Evolutionary conservation across 2,113 vertebrate species (phyloP).

Genomic region (Ornithorhynchus anatinus): DNA sequence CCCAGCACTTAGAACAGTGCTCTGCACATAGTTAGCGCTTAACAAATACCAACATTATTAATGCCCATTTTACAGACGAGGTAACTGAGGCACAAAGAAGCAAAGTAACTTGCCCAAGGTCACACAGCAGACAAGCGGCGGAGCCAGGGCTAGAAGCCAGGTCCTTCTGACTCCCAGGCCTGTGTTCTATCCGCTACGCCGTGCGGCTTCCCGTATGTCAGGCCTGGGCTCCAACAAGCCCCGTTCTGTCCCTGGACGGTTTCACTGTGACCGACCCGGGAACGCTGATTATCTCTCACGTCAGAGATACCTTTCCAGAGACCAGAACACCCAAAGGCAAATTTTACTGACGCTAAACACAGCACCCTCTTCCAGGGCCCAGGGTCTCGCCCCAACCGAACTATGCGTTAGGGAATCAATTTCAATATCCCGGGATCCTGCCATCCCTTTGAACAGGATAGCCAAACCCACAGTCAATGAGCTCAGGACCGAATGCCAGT

Average conservation of each 20-base stretch:
- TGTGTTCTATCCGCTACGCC: too few relatives aligned
- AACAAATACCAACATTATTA: too few relatives aligned
- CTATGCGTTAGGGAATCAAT: background rate
- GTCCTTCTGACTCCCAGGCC: too few relatives aligned
- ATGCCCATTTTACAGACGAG: too few relatives aligned
- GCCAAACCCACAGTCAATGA: constrained; percentile 26
- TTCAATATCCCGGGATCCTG: background rate
- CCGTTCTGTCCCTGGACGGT: background rate
- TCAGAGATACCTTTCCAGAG: background rate
- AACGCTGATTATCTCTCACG: background rate
- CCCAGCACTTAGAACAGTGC: too few relatives aligned
- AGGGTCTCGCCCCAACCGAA: constrained; percentile 4
- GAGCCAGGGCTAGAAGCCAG: too few relatives aligned
- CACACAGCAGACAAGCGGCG: too few relatives aligned
- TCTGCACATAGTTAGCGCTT: too few relatives aligned
- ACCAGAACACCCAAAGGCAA: background rate
- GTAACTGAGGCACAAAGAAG: too few relatives aligned
- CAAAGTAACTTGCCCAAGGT: too few relatives aligned
- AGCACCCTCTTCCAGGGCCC: background rate
- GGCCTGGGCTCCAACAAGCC: too few relatives aligned
- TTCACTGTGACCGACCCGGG: background rate
- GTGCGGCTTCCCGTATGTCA: too few relatives aligned
- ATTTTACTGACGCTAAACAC: constrained; percentile 2
- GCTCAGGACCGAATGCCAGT: background rate
- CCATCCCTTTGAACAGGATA: background rate